Percentiles rank a stretch among this genome's conserved stretches.
Conservation (phyloP, 2,888 invertebrate genomes). For the Caenorhabditis sp. region DNA sequence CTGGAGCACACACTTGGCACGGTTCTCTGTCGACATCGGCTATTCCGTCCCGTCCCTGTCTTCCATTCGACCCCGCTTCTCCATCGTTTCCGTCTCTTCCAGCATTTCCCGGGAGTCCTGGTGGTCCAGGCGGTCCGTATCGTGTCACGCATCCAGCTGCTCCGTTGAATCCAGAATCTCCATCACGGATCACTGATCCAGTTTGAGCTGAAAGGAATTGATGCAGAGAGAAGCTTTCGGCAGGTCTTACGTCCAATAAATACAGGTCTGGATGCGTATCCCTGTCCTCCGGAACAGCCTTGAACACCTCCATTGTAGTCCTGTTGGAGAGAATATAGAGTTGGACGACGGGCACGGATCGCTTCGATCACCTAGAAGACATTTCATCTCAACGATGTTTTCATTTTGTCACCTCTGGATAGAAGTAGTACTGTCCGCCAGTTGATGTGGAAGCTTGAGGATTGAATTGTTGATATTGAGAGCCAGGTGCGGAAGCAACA, state of each 20-base stretch:
- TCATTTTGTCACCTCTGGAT: conserved; percentile 40
- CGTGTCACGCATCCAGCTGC: conserved; percentile 44
- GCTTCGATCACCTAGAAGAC: conserved; percentile 43
- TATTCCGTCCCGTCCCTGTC: conserved; percentile 52
- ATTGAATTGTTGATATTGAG: conserved; percentile 35
- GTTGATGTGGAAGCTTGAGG: conserved; percentile 21
- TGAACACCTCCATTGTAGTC: conserved; percentile 23
- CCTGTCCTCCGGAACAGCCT: conserved; percentile 39
- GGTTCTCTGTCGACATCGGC: conserved; percentile 62
- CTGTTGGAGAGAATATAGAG: conserved; percentile 34
- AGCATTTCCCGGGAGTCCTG: conserved; percentile 48
- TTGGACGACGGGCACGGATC: conserved; percentile 52
- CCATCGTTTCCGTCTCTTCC: conserved; percentile 62
- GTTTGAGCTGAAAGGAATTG: conserved; percentile 36
- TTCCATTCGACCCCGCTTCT: conserved; percentile 46
- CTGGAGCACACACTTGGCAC: conserved; percentile 63
- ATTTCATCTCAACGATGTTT: not conserved
- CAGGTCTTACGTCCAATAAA: conserved; percentile 49
- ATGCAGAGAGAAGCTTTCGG: not conserved
- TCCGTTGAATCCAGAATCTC: conserved; percentile 35
- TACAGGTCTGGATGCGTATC: conserved; percentile 38
- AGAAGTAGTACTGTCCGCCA: conserved; percentile 52
- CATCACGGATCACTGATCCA: conserved; percentile 29
- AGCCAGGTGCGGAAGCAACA: conserved; percentile 3
- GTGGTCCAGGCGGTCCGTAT: conserved; percentile 60